phyloP scores from a whole-genome alignment of 2,888 invertebrate species.

The Heliothis peltigera region DNA sequence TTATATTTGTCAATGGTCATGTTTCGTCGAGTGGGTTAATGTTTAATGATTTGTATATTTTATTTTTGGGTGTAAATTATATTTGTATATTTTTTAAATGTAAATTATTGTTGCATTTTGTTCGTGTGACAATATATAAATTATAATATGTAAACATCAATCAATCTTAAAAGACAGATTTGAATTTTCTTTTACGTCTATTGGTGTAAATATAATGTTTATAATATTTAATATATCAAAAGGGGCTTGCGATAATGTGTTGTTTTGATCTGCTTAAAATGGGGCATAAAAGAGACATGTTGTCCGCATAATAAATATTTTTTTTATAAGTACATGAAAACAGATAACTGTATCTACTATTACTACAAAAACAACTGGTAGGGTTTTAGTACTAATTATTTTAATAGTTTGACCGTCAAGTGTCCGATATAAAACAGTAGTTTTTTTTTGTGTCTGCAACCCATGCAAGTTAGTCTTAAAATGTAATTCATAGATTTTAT shows the following conservation, averaged over 20 bases:
- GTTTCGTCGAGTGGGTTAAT: slow-evolving; percentile 11
- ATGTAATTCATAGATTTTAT: too few relatives aligned
- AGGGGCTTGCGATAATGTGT: not conserved
- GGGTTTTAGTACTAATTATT: too few relatives aligned
- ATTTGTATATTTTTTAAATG: not conserved
- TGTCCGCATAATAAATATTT: too few relatives aligned
- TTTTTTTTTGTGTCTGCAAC: too few relatives aligned
- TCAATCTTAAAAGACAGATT: not conserved
- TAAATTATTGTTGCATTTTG: not conserved
- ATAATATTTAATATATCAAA: not conserved
- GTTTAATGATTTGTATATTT: not conserved
- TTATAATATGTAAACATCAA: not conserved
- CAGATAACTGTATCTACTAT: too few relatives aligned
- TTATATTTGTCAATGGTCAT: slow-evolving; percentile 15
- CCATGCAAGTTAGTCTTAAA: too few relatives aligned
- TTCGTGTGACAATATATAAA: not conserved
- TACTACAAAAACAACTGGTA: too few relatives aligned
- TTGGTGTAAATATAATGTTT: not conserved
- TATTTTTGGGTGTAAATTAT: not conserved
- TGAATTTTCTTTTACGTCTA: not conserved
- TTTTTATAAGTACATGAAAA: too few relatives aligned
- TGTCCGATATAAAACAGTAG: too few relatives aligned
- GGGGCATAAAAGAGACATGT: not conserved
- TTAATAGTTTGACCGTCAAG: too few relatives aligned
- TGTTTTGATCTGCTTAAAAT: not conserved